Percentiles rank a stretch among this genome's conserved stretches.
phyloP scores from a whole-genome alignment of 2,797 vertebrate species.

The Cirrhinus molitorella region DNA sequence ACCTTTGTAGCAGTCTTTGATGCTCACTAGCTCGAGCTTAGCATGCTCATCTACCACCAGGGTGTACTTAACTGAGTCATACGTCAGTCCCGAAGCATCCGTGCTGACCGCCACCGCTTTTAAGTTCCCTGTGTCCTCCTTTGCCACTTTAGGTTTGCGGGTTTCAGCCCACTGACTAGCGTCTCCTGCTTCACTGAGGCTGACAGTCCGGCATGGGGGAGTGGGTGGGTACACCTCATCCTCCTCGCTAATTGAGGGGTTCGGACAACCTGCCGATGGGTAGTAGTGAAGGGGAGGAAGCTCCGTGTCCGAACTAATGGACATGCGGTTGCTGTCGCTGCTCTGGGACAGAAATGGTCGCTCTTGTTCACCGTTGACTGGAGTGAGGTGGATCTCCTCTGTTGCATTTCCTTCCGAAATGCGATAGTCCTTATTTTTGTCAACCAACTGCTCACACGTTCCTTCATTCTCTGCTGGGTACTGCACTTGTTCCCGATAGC shows the following conservation, averaged over 20 bases:
- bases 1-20: slow-evolving; percentile 88
- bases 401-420: slow-evolving; percentile 84
- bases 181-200: slow-evolving; percentile 58
- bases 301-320: slow-evolving; percentile 94
- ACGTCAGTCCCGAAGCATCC: slow-evolving; percentile 84
- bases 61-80: slow-evolving; percentile 93
- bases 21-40: slow-evolving; percentile 90
- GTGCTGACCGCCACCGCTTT: slow-evolving; percentile 79
- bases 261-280: slow-evolving; percentile 78
- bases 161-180: slow-evolving; percentile 44
- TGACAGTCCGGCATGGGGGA: slow-evolving; percentile 64
- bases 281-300: slow-evolving; percentile 83
- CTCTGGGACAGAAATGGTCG: slow-evolving; percentile 85
- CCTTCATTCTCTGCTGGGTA: slow-evolving; percentile 52
- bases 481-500: slow-evolving; percentile 54
- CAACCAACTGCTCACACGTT: slow-evolving; percentile 3
- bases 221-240: slow-evolving; percentile 75
- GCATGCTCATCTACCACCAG: slow-evolving; percentile 93
- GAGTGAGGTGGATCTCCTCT: slow-evolving; percentile 86
- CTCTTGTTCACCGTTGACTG: slow-evolving; percentile 75
- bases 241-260: slow-evolving; percentile 94
- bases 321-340: slow-evolving; percentile 95
- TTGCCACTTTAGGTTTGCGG: slow-evolving; percentile 1
- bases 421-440: slow-evolving; percentile 76
- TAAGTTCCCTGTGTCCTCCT: slow-evolving; percentile 57